These are phyloP conservation scores for Latrodectus hesperus DNA, from an alignment of 2,888 invertebrate species.

Conservation along the genomic window DNA sequence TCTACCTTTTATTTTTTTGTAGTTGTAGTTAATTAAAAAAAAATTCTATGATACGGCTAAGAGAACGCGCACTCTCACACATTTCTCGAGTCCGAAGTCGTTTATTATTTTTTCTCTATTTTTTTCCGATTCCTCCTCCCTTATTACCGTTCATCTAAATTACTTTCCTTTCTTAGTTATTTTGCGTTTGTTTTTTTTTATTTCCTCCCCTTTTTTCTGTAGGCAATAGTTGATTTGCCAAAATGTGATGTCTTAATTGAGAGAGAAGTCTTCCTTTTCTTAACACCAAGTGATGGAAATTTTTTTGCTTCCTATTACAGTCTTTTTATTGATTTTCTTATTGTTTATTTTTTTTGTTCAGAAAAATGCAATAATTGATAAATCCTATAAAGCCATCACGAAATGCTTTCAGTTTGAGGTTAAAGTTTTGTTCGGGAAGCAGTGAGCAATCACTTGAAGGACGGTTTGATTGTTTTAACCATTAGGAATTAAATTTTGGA, in stretches of 20 bases:
- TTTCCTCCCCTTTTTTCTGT: background rate
- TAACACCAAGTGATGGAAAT: too few species aligned
- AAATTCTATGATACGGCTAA: constrained; percentile 30
- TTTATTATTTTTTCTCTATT: background rate
- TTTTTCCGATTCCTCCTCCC: background rate
- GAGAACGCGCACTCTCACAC: constrained; percentile 9
- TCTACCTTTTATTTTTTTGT: constrained; percentile 22
- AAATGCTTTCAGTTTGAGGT: too few species aligned
- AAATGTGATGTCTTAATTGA: constrained; percentile 57
- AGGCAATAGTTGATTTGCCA: background rate
- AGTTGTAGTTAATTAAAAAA: constrained; percentile 63
- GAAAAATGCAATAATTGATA: too few species aligned
- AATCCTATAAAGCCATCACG: too few species aligned
- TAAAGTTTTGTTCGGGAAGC: too few species aligned
- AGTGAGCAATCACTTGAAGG: too few species aligned
- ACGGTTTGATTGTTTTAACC: too few species aligned
- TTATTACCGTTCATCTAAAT: background rate
- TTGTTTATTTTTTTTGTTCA: too few species aligned
- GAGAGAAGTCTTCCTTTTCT: background rate
- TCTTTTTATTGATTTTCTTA: too few species aligned
- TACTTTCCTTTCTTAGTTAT: constrained; percentile 2
- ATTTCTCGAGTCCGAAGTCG: background rate
- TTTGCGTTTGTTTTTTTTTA: background rate
- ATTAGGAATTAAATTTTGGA: too few species aligned
- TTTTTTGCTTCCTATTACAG: too few species aligned